phyloP scores from a whole-genome alignment of 2,797 vertebrate genomes.

The Arctocebus calabarensis region DNA sequence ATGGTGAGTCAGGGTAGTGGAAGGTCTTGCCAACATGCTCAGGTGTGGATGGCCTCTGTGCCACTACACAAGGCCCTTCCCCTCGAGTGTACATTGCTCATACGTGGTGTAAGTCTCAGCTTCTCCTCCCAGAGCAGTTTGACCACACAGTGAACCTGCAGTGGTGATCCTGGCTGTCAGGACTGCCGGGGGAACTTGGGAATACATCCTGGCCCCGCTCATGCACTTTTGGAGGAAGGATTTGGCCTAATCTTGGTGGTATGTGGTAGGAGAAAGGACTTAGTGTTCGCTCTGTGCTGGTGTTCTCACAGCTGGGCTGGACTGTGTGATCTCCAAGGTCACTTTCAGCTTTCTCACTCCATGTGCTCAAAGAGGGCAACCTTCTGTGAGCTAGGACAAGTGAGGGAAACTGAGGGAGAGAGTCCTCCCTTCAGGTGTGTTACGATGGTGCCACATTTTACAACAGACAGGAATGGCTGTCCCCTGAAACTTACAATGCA shows the following conservation, averaged over 20 bases:
- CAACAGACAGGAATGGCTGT: background rate
- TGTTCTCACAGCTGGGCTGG: too few species aligned
- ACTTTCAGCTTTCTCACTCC: background rate
- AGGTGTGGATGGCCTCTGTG: background rate
- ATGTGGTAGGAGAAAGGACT: background rate
- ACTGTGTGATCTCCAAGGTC: too few species aligned
- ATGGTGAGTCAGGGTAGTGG: background rate
- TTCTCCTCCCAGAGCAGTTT: background rate
- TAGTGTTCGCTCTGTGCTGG: background rate
- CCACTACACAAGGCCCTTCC: background rate
- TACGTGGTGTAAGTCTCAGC: background rate
- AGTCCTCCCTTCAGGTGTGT: too few species aligned
- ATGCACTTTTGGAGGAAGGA: background rate
- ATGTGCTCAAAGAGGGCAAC: rapidly evolving
- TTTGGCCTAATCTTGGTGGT: background rate
- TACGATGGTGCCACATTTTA: background rate
- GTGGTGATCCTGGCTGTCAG: background rate
- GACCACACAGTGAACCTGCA: background rate
- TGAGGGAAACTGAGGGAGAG: background rate
- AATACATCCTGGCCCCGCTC: rapidly evolving
- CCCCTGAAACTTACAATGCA: background rate
- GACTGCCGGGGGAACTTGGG: too few species aligned
- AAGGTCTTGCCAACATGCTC: background rate
- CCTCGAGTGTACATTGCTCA: too few species aligned
- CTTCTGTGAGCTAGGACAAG: background rate